Conservation (phyloP, 92 coral and sea anemone genomes). For the Porites lobata region DNA sequence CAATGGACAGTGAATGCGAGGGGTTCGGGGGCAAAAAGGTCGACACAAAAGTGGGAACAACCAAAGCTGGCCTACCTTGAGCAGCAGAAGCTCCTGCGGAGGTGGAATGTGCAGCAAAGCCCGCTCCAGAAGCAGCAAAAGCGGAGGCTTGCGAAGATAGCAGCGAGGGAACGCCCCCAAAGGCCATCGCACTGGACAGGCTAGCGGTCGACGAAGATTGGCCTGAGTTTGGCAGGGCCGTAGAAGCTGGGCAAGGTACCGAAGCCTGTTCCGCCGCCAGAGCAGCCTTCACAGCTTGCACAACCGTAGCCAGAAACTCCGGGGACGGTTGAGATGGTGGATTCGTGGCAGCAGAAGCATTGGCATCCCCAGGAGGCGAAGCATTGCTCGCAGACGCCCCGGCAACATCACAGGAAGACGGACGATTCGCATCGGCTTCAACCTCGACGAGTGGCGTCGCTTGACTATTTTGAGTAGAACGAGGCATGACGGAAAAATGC, state of each 20-base stretch:
- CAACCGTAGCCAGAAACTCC: not conserved
- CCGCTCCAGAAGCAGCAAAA: not conserved
- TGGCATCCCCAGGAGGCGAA: not conserved
- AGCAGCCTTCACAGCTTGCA: not conserved
- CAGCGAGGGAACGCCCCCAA: not conserved
- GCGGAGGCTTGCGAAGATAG: not conserved
- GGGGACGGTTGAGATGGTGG: not conserved
- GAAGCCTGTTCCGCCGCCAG: not conserved
- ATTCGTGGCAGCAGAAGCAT: not conserved
- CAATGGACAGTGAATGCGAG: not conserved
- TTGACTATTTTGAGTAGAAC: too few relatives aligned
- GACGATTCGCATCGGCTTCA: not conserved
- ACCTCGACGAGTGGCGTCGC: not conserved
- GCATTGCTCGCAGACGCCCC: not conserved
- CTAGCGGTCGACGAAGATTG: not conserved
- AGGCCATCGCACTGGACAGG: not conserved
- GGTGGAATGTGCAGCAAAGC: not conserved
- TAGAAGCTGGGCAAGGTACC: not conserved
- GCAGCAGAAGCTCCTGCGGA: not conserved
- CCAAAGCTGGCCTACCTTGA: not conserved
- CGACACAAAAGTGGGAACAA: not conserved
- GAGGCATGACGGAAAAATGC: not conserved
- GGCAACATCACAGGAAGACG: not conserved
- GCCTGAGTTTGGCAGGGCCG: not conserved
- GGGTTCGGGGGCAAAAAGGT: not conserved